Evolutionary conservation across 2,888 invertebrate genomes (phyloP).

Genomic region (Ectemnius lituratus): DNA sequence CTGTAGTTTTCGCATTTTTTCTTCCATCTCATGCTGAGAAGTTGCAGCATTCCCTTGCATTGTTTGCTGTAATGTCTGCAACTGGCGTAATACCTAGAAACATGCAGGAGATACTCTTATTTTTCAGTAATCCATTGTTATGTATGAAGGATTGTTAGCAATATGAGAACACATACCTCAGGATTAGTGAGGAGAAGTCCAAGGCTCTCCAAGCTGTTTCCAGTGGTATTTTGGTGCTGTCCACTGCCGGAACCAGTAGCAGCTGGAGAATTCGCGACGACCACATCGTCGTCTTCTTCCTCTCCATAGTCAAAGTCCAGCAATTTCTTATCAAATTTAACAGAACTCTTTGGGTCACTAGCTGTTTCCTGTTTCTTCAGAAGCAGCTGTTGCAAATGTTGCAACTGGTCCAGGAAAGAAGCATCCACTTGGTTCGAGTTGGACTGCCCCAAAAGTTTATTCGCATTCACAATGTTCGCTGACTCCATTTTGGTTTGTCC

Average conservation of each 20-base stretch:
- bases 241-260: conserved; percentile 65
- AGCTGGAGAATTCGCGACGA: conserved; percentile 76
- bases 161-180: conserved; percentile 63
- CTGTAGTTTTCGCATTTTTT: conserved; percentile 83
- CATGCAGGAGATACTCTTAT: background rate
- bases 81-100: conserved; percentile 87
- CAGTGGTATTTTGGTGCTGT: conserved; percentile 64
- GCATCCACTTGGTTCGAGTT: conserved; percentile 72
- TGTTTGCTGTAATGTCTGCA: conserved; percentile 86
- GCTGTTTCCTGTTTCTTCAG: conserved; percentile 77
- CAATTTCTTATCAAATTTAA: conserved; percentile 91
- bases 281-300: conserved; percentile 88
- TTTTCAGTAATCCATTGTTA: conserved; percentile 4
- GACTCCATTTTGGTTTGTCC: conserved; percentile 77
- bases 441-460: conserved; percentile 69
- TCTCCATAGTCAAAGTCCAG: conserved; percentile 95
- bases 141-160: background rate
- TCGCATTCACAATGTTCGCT: conserved; percentile 74
- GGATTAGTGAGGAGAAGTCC: conserved; percentile 75
- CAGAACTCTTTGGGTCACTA: conserved; percentile 78
- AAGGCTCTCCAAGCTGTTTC: conserved; percentile 73
- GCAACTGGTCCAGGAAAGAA: conserved; percentile 80
- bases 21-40: conserved; percentile 83
- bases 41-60: conserved; percentile 70
- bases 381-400: conserved; percentile 82